Conservation (phyloP, 2,797 vertebrate genomes). For the Sebastes vulpes region DNA sequence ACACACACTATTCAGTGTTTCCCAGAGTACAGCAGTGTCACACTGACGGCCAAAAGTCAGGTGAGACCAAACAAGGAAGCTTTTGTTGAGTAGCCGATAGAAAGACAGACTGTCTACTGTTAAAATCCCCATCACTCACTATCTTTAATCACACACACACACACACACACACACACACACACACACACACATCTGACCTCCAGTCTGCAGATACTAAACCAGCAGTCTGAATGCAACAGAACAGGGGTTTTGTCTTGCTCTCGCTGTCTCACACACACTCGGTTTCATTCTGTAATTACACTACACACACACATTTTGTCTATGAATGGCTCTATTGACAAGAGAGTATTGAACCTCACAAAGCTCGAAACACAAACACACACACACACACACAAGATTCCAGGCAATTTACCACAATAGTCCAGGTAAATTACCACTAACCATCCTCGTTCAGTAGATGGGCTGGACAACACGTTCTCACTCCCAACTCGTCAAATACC, state of each 20-base stretch:
- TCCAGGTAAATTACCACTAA: neutral
- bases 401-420: neutral
- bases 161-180: slow-evolving; percentile 17
- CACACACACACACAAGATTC: neutral
- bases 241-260: slow-evolving; percentile 13
- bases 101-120: slow-evolving; percentile 62
- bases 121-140: slow-evolving; percentile 70
- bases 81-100: slow-evolving; percentile 49
- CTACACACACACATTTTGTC: slow-evolving; percentile 1
- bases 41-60: slow-evolving; percentile 53
- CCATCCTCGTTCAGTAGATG: too few relatives aligned
- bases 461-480: neutral
- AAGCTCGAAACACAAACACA: neutral
- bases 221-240: slow-evolving; percentile 18
- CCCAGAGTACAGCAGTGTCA: slow-evolving; percentile 13
- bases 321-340: slow-evolving; percentile 54
- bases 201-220: slow-evolving; percentile 12
- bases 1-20: too few relatives aligned
- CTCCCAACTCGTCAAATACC: neutral
- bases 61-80: slow-evolving; percentile 63
- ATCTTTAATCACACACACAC: slow-evolving; percentile 59
- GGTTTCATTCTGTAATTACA: slow-evolving; percentile 20
- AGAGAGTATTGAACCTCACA: neutral
- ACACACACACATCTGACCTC: slow-evolving; percentile 4
- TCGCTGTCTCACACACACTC: neutral